Evolutionary conservation across 2,113 vertebrate species (phyloP).

Genomic region (Gymnobelideus leadbeateri): DNA sequence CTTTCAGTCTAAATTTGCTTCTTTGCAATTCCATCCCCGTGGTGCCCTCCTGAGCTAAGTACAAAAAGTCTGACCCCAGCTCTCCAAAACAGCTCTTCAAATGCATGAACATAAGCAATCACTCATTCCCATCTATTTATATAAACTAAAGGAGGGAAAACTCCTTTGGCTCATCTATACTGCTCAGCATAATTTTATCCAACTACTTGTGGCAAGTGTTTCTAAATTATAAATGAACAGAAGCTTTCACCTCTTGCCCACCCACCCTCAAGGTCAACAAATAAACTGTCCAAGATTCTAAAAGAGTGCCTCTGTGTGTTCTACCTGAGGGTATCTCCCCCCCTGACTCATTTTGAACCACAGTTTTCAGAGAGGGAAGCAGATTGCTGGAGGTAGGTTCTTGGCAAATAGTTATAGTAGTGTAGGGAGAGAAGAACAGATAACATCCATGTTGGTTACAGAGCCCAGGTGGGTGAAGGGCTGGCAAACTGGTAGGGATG

Average conservation of each 20-base stretch:
- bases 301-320: not conserved
- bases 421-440: not conserved
- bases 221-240: not conserved
- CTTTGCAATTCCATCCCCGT: not conserved
- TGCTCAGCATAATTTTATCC: not conserved
- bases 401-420: not conserved
- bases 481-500: not conserved
- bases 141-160: not conserved
- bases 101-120: not conserved
- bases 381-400: not conserved
- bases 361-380: not conserved
- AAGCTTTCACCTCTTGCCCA: not conserved
- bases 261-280: not conserved
- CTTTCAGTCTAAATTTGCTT: not conserved
- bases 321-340: not conserved
- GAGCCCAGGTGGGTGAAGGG: not conserved
- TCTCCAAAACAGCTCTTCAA: not conserved
- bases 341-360: not conserved
- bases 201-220: not conserved
- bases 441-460: not conserved
- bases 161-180: not conserved
- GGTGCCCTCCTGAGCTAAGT: not conserved
- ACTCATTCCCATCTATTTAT: not conserved
- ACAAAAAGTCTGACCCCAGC: not conserved
- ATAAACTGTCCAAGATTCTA: not conserved